Percentiles rank a stretch among this genome's conserved stretches.
Conservation (phyloP, 2,888 invertebrate genomes). For the Tricholauxania praeusta region DNA sequence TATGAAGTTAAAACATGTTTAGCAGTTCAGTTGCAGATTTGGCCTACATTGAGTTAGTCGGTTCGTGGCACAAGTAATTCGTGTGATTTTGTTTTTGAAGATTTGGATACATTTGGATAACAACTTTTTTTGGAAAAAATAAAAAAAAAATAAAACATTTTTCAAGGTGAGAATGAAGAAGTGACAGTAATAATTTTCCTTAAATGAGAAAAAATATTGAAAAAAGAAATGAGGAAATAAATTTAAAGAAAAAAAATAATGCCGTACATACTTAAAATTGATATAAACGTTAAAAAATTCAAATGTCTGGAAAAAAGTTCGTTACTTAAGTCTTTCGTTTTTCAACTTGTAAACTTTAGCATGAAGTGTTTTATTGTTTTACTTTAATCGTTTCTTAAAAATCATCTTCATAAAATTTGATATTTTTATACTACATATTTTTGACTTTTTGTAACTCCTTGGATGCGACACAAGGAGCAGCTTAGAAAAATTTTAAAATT, state of each 20-base stretch:
- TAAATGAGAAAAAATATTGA: not conserved
- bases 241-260: too few relatives aligned
- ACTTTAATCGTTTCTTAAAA: too few relatives aligned
- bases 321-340: constrained; percentile 40
- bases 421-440: too few relatives aligned
- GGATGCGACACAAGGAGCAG: too few relatives aligned
- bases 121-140: constrained; percentile 37
- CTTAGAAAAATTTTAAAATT: too few relatives aligned
- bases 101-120: not conserved
- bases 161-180: constrained; percentile 50
- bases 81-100: not conserved
- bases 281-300: not conserved
- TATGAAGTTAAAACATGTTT: constrained; percentile 64
- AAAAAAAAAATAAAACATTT: constrained; percentile 23
- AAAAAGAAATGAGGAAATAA: not conserved
- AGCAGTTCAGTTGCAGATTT: constrained; percentile 64
- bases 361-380: not conserved
- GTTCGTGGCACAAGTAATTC: constrained; percentile 37
- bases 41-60: constrained; percentile 54
- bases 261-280: too few relatives aligned
- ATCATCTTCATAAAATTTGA: too few relatives aligned
- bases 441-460: too few relatives aligned
- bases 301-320: constrained; percentile 27
- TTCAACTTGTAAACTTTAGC: not conserved
- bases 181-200: not conserved